Percentiles rank a stretch among this genome's conserved stretches.
These are phyloP conservation scores for Goniozus legneri DNA, from an alignment of 1,140 invertebrate species.

Conservation along the genomic window DNA sequence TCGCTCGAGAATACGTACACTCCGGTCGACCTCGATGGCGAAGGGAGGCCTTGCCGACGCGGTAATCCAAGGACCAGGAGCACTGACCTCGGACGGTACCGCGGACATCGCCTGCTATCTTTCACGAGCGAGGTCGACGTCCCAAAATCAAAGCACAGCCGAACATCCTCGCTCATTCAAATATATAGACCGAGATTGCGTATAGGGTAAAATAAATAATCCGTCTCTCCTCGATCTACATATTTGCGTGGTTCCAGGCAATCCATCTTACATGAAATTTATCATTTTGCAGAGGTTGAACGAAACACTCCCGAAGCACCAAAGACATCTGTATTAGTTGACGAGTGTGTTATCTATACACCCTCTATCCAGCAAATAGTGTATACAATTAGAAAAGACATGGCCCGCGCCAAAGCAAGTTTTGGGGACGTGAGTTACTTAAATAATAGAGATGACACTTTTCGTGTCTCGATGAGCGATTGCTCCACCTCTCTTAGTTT, in stretches of 20 bases:
- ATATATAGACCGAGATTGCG: too few relatives aligned
- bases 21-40: slow-evolving; percentile 34
- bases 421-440: slow-evolving; percentile 32
- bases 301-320: slow-evolving; percentile 32
- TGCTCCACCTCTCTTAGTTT: slow-evolving; percentile 14
- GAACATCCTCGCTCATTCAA: slow-evolving; percentile 6
- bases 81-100: slow-evolving; percentile 28
- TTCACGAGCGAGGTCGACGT: slow-evolving; percentile 32
- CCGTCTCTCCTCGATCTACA: background rate
- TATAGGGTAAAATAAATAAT: too few relatives aligned
- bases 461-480: slow-evolving; percentile 29
- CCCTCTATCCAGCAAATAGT: slow-evolving; percentile 25
- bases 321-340: slow-evolving; percentile 28
- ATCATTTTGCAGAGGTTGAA: slow-evolving; percentile 26
- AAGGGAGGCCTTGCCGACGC: slow-evolving; percentile 30
- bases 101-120: slow-evolving; percentile 24
- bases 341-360: slow-evolving; percentile 29
- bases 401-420: slow-evolving; percentile 37
- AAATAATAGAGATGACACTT: slow-evolving; percentile 29
- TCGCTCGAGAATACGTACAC: slow-evolving; percentile 20
- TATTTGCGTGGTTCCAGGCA: background rate
- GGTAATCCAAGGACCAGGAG: slow-evolving; percentile 31
- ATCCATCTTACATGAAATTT: too few relatives aligned
- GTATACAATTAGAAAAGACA: slow-evolving; percentile 26
- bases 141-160: slow-evolving; percentile 24